Evolutionary conservation across 1,140 invertebrate species (phyloP).

Genomic region (Vanessa tameamea): DNA sequence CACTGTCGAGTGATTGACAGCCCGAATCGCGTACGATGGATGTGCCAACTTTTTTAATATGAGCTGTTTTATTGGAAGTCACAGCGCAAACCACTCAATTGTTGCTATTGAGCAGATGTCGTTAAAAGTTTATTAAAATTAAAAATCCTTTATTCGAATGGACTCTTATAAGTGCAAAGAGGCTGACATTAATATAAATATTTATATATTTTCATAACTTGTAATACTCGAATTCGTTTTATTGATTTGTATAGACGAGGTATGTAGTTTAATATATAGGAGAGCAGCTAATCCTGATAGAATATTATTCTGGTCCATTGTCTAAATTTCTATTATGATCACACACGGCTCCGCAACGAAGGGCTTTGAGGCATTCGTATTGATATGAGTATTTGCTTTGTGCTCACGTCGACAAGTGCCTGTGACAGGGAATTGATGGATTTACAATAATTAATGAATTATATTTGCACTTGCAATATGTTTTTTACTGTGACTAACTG

Average conservation of each 20-base stretch:
- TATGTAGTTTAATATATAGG: neutral
- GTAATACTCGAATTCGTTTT: too few species aligned
- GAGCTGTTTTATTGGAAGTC: too few species aligned
- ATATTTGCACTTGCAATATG: neutral
- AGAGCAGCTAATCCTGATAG: neutral
- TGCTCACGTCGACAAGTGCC: neutral
- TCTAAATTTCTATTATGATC: conserved; percentile 17
- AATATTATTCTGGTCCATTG: conserved; percentile 10
- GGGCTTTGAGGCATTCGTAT: neutral
- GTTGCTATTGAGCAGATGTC: too few species aligned
- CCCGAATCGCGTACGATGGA: neutral
- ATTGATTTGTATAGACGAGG: too few species aligned
- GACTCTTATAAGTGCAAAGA: too few species aligned
- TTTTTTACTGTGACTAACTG: too few species aligned
- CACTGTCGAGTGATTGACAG: neutral
- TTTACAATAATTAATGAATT: neutral
- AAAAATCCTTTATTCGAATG: too few species aligned
- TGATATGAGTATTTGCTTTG: conserved; percentile 10
- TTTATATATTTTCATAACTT: too few species aligned
- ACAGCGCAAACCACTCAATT: too few species aligned
- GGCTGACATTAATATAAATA: too few species aligned
- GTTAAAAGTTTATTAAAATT: too few species aligned
- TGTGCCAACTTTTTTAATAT: too few species aligned
- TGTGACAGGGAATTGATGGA: conserved; percentile 3
- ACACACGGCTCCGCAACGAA: neutral